phyloP scores from a whole-genome alignment of 2,888 invertebrate genomes.

The Clitarchus hookeri region DNA sequence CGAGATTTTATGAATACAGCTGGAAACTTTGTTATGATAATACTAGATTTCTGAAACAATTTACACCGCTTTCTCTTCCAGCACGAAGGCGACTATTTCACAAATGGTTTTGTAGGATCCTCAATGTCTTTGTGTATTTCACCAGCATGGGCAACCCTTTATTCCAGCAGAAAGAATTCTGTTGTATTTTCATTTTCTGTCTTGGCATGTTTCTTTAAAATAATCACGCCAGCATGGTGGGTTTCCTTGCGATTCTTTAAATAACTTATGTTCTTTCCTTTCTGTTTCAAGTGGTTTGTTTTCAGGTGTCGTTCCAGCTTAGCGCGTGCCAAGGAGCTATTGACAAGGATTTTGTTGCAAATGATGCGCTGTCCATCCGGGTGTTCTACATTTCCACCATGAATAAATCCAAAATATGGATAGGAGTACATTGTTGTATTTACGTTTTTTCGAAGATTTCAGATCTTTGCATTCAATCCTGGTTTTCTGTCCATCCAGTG shows the following conservation, averaged over 20 bases:
- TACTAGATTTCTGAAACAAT: constrained; percentile 33
- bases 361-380: background rate
- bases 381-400: background rate
- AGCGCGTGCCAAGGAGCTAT: constrained; percentile 23
- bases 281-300: background rate
- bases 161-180: constrained; percentile 38
- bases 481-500: too few relatives aligned
- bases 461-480: too few relatives aligned
- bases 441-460: too few relatives aligned
- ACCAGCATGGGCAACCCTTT: constrained; percentile 38
- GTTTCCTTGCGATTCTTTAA: background rate
- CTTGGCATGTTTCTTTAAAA: constrained; percentile 16
- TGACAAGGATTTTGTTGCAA: constrained; percentile 18
- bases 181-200: constrained; percentile 32
- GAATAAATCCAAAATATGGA: too few relatives aligned
- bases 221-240: background rate
- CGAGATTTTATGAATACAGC: constrained; percentile 36
- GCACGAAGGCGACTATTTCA: constrained; percentile 38
- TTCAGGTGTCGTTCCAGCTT: background rate
- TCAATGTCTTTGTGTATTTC: constrained; percentile 40
- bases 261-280: background rate
- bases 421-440: too few relatives aligned
- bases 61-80: constrained; percentile 35
- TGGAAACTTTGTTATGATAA: constrained; percentile 39
- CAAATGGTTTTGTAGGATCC: constrained; percentile 38